These are phyloP conservation scores for Rhopalosiphum padi DNA, from an alignment of 1,140 invertebrate genomes.

Conservation along the genomic window DNA sequence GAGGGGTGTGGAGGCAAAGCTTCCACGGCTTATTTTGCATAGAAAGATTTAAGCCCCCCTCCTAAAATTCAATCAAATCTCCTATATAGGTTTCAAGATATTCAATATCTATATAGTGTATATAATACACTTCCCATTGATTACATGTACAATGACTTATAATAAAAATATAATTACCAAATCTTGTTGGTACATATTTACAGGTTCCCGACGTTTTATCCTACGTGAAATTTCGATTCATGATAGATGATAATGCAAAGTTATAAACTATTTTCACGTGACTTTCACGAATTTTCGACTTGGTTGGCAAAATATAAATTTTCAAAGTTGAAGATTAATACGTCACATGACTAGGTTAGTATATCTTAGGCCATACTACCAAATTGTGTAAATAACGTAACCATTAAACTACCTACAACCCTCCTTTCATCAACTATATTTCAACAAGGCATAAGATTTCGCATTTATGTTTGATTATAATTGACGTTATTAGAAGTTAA, in stretches of 20 bases:
- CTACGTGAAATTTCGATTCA: not conserved
- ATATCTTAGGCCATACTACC: not conserved
- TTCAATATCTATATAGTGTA: too few relatives aligned
- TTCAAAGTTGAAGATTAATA: not conserved
- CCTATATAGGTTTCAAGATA: not conserved
- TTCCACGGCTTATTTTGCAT: too few relatives aligned
- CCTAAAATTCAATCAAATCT: too few relatives aligned
- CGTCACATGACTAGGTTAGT: not conserved
- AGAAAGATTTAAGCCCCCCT: too few relatives aligned
- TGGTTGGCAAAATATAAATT: slow-evolving; percentile 2
- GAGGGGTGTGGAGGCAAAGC: too few relatives aligned
- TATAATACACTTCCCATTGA: not conserved
- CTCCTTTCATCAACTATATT: not conserved
- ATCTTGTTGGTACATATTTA: not conserved
- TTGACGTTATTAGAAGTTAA: not conserved
- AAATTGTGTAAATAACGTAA: not conserved
- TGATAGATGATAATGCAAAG: not conserved
- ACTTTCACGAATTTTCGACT: not conserved
- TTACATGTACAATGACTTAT: not conserved
- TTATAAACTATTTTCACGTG: not conserved
- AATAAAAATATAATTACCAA: not conserved
- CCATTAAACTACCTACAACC: not conserved
- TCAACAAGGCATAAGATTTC: not conserved
- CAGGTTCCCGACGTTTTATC: not conserved
- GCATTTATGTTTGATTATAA: not conserved